Evolutionary conservation across 2,888 invertebrate species (phyloP).

Genomic region (Sarcophaga variegata): DNA sequence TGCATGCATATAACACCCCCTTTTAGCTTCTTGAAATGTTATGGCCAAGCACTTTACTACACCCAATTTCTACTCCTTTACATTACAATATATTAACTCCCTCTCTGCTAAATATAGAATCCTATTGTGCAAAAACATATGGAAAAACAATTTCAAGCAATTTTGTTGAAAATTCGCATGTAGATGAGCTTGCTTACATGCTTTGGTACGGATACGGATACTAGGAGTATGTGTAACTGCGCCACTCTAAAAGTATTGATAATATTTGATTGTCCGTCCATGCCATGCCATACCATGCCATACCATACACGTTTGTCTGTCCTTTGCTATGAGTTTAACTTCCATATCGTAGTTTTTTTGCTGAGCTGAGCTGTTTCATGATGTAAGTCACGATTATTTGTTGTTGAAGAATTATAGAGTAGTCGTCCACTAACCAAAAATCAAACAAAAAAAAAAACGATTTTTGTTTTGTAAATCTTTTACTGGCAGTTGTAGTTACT

Average conservation of each 20-base stretch:
- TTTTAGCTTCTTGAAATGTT: conserved; percentile 35
- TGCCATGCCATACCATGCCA: background rate
- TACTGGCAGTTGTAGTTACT: conserved; percentile 20
- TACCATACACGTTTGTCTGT: background rate
- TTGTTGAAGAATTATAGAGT: conserved; percentile 64
- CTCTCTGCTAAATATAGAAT: too few species aligned
- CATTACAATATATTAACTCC: too few species aligned
- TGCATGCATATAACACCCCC: conserved; percentile 30
- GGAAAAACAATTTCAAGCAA: conserved; percentile 26
- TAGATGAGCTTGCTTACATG: background rate
- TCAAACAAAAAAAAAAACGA: conserved; percentile 22
- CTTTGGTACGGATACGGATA: too few species aligned
- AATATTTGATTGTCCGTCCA: background rate
- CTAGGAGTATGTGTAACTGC: conserved; percentile 43
- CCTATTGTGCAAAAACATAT: too few species aligned
- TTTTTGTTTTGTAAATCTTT: conserved; percentile 4
- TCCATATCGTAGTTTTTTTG: conserved; percentile 15
- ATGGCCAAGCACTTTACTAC: conserved; percentile 5
- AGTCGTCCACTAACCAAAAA: conserved; percentile 60
- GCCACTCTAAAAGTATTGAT: conserved; percentile 45
- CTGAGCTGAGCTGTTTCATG: conserved; percentile 58
- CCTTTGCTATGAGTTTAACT: background rate
- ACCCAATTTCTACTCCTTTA: background rate
- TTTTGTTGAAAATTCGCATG: conserved; percentile 36
- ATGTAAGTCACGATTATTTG: conserved; percentile 71